Conservation (phyloP, 1,140 invertebrate genomes). For the Cydia amplana region DNA sequence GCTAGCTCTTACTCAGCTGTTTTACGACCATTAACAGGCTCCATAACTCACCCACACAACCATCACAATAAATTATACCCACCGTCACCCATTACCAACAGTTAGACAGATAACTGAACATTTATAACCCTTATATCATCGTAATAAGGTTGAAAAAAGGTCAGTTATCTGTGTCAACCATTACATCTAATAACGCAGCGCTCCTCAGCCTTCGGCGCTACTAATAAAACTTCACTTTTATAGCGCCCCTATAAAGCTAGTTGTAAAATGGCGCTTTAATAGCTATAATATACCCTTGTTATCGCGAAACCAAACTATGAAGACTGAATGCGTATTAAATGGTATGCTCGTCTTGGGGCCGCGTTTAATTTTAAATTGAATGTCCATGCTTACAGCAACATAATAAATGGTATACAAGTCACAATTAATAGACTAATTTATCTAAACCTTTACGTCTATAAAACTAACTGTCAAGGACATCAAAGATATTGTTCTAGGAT, state of each 20-base stretch:
- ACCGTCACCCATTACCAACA: constrained; percentile 11
- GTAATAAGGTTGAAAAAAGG: background rate
- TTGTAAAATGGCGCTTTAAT: constrained; percentile 48
- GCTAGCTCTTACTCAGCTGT: background rate
- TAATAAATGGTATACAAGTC: too few species aligned
- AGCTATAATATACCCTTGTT: constrained; percentile 47
- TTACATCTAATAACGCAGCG: constrained; percentile 35
- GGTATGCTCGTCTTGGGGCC: constrained; percentile 34
- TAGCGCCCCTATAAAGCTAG: constrained; percentile 46
- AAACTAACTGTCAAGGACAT: too few species aligned
- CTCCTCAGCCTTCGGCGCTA: constrained; percentile 38
- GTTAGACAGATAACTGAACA: background rate
- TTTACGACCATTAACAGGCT: constrained; percentile 22
- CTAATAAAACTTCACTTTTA: constrained; percentile 47
- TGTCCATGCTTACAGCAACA: too few species aligned
- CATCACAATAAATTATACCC: constrained; percentile 9
- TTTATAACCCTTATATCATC: background rate
- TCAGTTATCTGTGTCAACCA: background rate
- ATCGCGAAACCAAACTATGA: constrained; percentile 37
- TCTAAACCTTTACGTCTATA: too few species aligned
- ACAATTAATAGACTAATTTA: too few species aligned
- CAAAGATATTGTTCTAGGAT: too few species aligned
- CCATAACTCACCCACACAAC: constrained; percentile 22
- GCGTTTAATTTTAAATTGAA: too few species aligned
- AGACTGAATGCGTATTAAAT: constrained; percentile 41